These are phyloP conservation scores for Drepana arcuata DNA, from an alignment of 1,140 invertebrate species.

Conservation along the genomic window DNA sequence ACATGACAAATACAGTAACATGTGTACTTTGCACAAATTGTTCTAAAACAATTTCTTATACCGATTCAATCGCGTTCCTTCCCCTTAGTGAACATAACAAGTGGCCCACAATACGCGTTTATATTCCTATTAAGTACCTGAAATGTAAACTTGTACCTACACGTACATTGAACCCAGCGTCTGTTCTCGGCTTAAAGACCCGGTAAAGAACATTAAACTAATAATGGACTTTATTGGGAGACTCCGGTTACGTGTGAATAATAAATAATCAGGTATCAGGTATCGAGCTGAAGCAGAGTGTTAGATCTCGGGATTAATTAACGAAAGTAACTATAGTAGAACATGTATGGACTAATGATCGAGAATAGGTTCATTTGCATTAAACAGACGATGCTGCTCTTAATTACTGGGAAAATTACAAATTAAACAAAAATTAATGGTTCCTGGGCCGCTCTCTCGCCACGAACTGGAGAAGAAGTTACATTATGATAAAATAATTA, in stretches of 20 bases:
- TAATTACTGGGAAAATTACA: slow-evolving; percentile 42
- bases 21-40: slow-evolving; percentile 1
- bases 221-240: slow-evolving; percentile 11
- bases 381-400: slow-evolving; percentile 49
- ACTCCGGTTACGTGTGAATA: slow-evolving; percentile 26
- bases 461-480: no score
- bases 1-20: slow-evolving; percentile 1
- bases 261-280: slow-evolving; percentile 15
- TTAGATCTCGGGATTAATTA: slow-evolving; percentile 58
- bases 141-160: not conserved
- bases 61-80: not conserved
- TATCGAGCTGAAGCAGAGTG: slow-evolving; percentile 13
- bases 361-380: slow-evolving; percentile 65
- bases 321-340: slow-evolving; percentile 57
- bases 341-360: slow-evolving; percentile 64
- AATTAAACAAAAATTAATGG: slow-evolving; percentile 40
- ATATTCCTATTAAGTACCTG: not conserved
- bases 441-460: no score
- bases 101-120: not conserved
- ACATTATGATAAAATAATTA: no score
- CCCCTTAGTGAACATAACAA: no score
- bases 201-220: no score
- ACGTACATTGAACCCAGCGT: no score
- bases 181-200: no score
- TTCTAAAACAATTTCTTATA: not conserved